phyloP scores from a whole-genome alignment of 2,888 invertebrate genomes.

The Brachycybe producta region DNA sequence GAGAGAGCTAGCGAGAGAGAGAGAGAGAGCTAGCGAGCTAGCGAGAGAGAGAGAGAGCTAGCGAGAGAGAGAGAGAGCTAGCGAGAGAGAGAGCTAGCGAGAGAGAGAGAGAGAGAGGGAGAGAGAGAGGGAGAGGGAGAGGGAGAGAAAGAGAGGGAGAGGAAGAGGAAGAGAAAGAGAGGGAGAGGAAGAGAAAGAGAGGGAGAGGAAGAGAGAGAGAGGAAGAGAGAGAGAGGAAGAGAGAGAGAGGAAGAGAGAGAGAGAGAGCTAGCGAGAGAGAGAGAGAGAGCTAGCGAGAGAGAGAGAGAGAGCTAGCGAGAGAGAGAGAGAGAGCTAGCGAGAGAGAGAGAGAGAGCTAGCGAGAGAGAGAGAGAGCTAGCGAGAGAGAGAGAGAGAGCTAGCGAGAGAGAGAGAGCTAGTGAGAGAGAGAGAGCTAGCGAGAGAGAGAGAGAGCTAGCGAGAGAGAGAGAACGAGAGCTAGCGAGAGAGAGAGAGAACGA shows the following conservation, averaged over 20 bases:
- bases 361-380: not conserved
- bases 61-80: not conserved
- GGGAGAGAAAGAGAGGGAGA: not conserved
- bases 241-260: not conserved
- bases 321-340: not conserved
- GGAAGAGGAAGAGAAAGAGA: not conserved
- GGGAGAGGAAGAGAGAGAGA: not conserved
- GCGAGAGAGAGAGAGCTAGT: not conserved
- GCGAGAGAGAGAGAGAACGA: not conserved
- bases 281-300: conserved; percentile 8
- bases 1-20: no score
- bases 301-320: conserved; percentile 14
- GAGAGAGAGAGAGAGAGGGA: conserved; percentile 16
- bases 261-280: conserved; percentile 12
- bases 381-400: no score
- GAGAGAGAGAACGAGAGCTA: not conserved
- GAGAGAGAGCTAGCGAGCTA: no score
- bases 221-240: not conserved
- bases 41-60: no score
- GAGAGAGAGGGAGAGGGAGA: not conserved
- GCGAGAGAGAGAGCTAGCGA: not conserved
- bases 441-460: not conserved
- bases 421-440: not conserved
- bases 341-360: not conserved
- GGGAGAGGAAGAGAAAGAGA: not conserved